Base-by-base conservation (phyloP, 2,888 invertebrate genomes). In the Icerya purchasi region DNA sequence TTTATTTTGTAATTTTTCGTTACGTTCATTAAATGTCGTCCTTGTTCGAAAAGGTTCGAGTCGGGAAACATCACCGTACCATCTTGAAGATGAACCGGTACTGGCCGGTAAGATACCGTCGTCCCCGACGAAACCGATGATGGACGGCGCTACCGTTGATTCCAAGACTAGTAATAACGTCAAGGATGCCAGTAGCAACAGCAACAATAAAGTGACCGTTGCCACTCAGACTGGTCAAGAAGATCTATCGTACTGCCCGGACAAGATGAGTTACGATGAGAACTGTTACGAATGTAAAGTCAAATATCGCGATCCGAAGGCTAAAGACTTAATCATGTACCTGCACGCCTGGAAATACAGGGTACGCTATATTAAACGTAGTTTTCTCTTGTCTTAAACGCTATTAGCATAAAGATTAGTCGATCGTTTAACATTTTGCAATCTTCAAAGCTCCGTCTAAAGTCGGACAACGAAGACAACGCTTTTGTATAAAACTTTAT, bases 271-370 rank as follows among this genome's bases (percentile, higher is more conserved):
- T 14, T 73, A 83, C 14, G 91, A 93, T 70, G 82, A 83, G 50
- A 84, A 90, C 70, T 96, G 94, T 74, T 86, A 87, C 71, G 90
- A 92, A 73, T 96, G 94, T 73, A 88, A 88, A 73, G 86, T 89
- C 61, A 79, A 86, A 62, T 93, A 89, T 75, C 77, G 87, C 64
- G 94, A 96, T 72, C 94, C 96, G 0, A 81, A 86, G 64, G 88
- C 90, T 0, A 81, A 86, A 65, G 91, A 94, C 72, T 79, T 96
- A 62, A 84, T 93, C 66, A 91, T 96, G 89, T 96, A 90, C 73
- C 79, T 96, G 53, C 96, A 96, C 73, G 94, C 94, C 25, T 88
- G 88, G 86, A 87, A 87, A 69, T 90, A 90, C 72, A 83, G 82
- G 79, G 86, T 86, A 70, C 70, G 70, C 62, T 23, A 53, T 21